phyloP scores from a whole-genome alignment of 2,888 invertebrate genomes.

The Nephrotoma guestfalica region DNA sequence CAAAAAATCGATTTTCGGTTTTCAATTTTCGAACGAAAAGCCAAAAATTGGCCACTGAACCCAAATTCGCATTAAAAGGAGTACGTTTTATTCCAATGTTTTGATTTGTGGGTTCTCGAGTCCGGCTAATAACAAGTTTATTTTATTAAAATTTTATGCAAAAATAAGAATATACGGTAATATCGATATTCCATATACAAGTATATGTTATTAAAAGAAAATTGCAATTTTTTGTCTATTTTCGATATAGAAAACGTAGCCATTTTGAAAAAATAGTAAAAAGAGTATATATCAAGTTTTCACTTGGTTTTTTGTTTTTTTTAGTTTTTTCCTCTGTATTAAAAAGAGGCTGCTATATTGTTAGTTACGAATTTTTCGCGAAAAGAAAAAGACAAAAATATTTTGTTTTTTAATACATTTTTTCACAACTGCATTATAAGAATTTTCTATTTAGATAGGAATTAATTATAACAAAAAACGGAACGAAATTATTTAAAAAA shows the following conservation, averaged over 20 bases:
- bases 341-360: neutral
- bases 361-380: neutral
- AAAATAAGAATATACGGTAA: neutral
- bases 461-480: conserved; percentile 1
- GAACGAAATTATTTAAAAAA: neutral
- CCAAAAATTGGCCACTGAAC: neutral
- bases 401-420: conserved; percentile 1
- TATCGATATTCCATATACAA: neutral
- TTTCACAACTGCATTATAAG: conserved; percentile 5
- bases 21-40: neutral
- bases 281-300: neutral
- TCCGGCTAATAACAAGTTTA: neutral
- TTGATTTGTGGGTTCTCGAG: neutral
- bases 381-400: neutral
- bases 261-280: neutral
- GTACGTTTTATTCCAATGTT: neutral
- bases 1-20: neutral
- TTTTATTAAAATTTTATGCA: neutral
- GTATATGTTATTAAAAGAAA: neutral
- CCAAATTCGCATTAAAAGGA: too few species aligned
- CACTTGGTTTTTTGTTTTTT: neutral
- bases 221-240: neutral
- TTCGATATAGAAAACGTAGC: neutral
- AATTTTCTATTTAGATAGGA: conserved; percentile 5
- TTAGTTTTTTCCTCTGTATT: neutral